Evolutionary conservation across 2,113 vertebrate genomes (phyloP), one percentile per base, ranked within the genome.

Genomic region (Ancistrus triradiatus): DNA sequence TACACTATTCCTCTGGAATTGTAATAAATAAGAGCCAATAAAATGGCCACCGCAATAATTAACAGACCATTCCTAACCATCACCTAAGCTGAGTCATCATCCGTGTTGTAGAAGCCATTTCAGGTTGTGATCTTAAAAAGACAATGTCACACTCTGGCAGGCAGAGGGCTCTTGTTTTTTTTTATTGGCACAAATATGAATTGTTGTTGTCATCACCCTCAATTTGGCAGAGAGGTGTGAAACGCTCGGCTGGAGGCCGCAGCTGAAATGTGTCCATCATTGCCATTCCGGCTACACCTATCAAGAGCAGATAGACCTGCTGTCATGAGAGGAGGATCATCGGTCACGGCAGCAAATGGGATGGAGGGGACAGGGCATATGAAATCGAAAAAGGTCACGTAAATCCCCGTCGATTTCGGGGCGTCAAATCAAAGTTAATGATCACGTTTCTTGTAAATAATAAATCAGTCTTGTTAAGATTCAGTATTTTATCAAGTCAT

Each of bases 351-450:
- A 11, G 22, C 13, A 47, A 53, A 35, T 35, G n/a, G 51, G 42
- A 56, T 25, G 17, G 51, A 18, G 44, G 51, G 18, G n/a, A 47
- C 52, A 47, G 28, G 19, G 24, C 15, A 17, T 35, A 18, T 13
- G 27, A 56, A 65, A 37, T n/a, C n/a, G n/a, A 47, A 56, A 58
- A 46, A 55, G 50, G 50, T 64, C 40, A n/a, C n/a, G n/a, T n/a
- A n/a, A n/a, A n/a, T n/a, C n/a, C n/a, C n/a, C n/a, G n/a, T n/a
- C n/a, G n/a, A n/a, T n/a, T n/a, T n/a, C n/a, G n/a, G n/a, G n/a
- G n/a, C n/a, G n/a, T n/a, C n/a, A n/a, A n/a, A n/a, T n/a, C n/a
- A n/a, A n/a, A n/a, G n/a, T n/a, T n/a, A n/a, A n/a, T n/a, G n/a
- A n/a, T n/a, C n/a, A n/a, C n/a, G n/a, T n/a, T n/a, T n/a, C n/a